Evolutionary conservation across 2,888 invertebrate species (phyloP).

Genomic region (Drosophila leonis): DNA sequence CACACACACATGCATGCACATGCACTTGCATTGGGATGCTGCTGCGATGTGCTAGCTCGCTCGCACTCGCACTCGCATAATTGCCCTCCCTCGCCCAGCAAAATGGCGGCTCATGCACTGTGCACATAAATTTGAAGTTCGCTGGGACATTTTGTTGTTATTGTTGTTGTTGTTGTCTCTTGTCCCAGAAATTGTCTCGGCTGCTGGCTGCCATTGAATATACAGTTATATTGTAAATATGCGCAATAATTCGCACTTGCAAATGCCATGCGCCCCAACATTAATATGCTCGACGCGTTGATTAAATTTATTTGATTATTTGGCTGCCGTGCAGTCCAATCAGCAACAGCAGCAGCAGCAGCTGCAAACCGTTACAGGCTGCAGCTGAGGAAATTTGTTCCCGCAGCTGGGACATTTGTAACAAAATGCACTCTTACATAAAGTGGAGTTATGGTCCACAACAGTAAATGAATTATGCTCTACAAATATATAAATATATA

Average conservation of each 20-base stretch:
- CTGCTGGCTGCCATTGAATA: conserved; percentile 19
- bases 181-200: conserved; percentile 8
- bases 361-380: conserved; percentile 5
- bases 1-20: conserved; percentile 5
- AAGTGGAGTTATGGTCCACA: rapidly evolving
- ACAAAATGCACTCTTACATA: background rate
- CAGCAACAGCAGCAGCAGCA: conserved; percentile 5
- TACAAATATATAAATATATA: background rate
- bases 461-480: background rate
- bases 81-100: background rate
- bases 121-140: conserved; percentile 9
- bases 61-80: conserved; percentile 5
- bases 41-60: conserved; percentile 13
- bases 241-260: conserved; percentile 33
- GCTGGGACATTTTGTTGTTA: conserved; percentile 3
- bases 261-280: conserved; percentile 14
- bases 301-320: conserved; percentile 47
- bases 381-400: background rate
- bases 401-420: background rate
- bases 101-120: conserved; percentile 32
- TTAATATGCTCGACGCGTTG: conserved; percentile 37
- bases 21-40: conserved; percentile 25
- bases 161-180: conserved; percentile 3
- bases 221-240: conserved; percentile 35
- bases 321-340: conserved; percentile 41